Evolutionary conservation across 2,888 invertebrate genomes (phyloP).

Genomic region (Rhingia campestris): DNA sequence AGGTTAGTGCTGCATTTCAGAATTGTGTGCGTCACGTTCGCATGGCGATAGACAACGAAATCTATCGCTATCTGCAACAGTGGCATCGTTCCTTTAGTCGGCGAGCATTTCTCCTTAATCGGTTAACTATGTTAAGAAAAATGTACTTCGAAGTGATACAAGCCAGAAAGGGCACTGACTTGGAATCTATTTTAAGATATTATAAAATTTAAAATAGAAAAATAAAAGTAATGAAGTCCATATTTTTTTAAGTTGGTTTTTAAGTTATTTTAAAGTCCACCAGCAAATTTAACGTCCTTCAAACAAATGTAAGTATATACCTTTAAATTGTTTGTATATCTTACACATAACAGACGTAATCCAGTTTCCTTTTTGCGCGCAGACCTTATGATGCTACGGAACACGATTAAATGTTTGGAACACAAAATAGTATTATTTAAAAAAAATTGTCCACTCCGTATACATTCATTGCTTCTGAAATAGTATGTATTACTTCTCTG

Average conservation of each 20-base stretch:
- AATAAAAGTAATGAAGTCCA: conserved; percentile 27
- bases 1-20: conserved; percentile 56
- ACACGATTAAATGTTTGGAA: too few species aligned
- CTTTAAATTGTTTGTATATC: neutral
- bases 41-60: conserved; percentile 45
- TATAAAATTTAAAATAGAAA: conserved; percentile 36
- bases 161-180: conserved; percentile 40
- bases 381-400: too few species aligned
- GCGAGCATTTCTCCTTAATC: conserved; percentile 2
- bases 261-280: neutral
- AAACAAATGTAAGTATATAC: neutral
- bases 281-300: neutral
- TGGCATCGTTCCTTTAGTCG: conserved; percentile 19
- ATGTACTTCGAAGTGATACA: conserved; percentile 44
- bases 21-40: conserved; percentile 43
- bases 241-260: neutral
- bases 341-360: too few species aligned
- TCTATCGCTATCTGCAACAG: conserved; percentile 30
- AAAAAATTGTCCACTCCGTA: too few species aligned
- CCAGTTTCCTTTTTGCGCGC: too few species aligned
- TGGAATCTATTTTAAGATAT: conserved; percentile 48
- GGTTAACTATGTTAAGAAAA: conserved; percentile 31
- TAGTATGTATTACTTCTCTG: too few species aligned
- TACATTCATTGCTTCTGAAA: too few species aligned
- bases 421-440: too few species aligned